Evolutionary conservation across 2,888 invertebrate genomes (phyloP).

Genomic region (Habrosyne pyritoides): DNA sequence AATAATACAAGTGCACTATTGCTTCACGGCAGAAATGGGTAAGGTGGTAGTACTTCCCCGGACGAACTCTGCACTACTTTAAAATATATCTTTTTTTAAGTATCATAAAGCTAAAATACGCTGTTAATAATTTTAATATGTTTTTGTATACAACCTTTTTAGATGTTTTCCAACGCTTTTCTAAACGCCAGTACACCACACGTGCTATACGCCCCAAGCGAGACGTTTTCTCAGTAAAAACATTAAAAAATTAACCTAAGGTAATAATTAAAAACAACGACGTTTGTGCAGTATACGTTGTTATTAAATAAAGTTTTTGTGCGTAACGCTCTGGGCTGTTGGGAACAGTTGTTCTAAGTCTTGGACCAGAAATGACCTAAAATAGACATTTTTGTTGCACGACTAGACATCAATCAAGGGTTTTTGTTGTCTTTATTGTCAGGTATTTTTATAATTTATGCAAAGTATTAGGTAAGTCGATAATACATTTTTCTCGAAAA

Average conservation of each 20-base stretch:
- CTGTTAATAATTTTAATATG: too few species aligned
- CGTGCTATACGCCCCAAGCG: constrained; percentile 40
- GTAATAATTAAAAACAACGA: constrained; percentile 37
- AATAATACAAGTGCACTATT: too few species aligned
- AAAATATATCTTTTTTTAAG: too few species aligned
- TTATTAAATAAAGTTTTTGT: constrained; percentile 20
- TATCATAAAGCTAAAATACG: too few species aligned
- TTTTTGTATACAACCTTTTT: neutral
- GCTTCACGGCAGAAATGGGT: too few species aligned
- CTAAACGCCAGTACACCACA: constrained; percentile 36
- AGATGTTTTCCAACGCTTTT: neutral
- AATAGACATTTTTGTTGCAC: neutral
- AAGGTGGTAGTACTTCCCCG: too few species aligned
- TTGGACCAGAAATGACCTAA: neutral
- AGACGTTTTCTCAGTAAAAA: constrained; percentile 40
- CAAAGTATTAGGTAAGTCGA: too few species aligned
- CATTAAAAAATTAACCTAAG: constrained; percentile 25
- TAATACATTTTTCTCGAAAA: too few species aligned
- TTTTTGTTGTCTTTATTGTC: neutral
- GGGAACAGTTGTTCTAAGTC: constrained; percentile 8
- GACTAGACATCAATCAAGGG: neutral
- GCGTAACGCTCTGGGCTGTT: constrained; percentile 32
- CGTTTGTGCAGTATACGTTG: constrained; percentile 24
- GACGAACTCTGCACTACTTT: too few species aligned
- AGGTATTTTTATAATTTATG: too few species aligned